Base-by-base conservation (phyloP, 2,113 vertebrate species). In the Mus pahari region DNA sequence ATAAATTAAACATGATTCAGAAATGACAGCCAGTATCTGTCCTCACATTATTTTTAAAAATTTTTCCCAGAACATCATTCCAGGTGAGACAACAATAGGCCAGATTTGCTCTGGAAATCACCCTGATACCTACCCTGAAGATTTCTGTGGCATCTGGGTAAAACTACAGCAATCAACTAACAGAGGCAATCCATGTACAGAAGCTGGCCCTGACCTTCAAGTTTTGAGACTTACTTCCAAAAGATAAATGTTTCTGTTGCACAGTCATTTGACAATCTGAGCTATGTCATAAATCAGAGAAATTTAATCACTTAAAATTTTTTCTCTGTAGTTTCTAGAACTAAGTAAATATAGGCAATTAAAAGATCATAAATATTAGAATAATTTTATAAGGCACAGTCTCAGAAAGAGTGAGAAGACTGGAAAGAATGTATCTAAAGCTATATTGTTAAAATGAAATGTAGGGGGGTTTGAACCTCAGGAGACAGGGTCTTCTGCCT, bases 41-140 rank as follows among this genome's bases (percentile, higher is more conserved):
- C 31, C 68, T 55, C 53, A 1, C 58, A 6, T 75, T 86, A 42
- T 39, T 42, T 92, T 94, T 86, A n/a, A 86, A 68, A 91, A 75
- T 66, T 77, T 66, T 89, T 75, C 11, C 7, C 36, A 89, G 2
- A 36, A 26, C 28, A 50, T 11, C 79, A 1, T 36, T 60, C 39
- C 28, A 73, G 2, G 24, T 33, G 53, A 79, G 31, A 24, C 36
- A 24, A 64, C 9, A n/a, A n/a, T 26, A 33, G 24, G 19, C 19
- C 31, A 74, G n/a, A 39, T 70, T 42, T 48, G 48, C 5, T 75
- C 2, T 39, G 0, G 4, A 58, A 1, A 14, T 14, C 4, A 24
- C 2, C 5, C 9, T 42, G 14, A 33, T 3, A 5, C 0, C 9
- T 2, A 58, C 26, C 13, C 24, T 45, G 42, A 73, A 14, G 28